Base-by-base conservation (phyloP, 1,140 invertebrate genomes). In the Saccostrea glomerata region DNA sequence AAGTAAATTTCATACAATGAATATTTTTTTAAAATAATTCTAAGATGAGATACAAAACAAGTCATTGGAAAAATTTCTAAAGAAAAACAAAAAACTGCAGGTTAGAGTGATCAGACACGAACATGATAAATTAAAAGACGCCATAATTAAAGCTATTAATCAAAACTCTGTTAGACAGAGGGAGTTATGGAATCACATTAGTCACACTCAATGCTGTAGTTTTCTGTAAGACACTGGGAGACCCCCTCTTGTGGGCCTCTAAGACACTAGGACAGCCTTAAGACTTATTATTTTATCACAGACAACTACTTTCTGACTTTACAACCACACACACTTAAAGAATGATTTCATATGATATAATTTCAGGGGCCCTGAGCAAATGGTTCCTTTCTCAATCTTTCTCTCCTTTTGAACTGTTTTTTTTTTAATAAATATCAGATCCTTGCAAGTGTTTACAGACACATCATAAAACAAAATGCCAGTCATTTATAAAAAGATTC, bases 211-310 rank as follows among this genome's bases (percentile, higher is more conserved):
- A 63, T 63, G 58, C 58, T 63, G 58, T 63, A 63, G 58, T 63
- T 63, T 20, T 63, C 17, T 63, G 58, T 63, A 63, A 63, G 58
- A 63, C 58, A 63, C 58, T 63, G 5, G 15, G 7, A 15, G 13
- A 4, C 13, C 70, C 70, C 66, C 15, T 77, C 11, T n/a, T 77
- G 23, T 11, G 70, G 30, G 70, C 25, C 70, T 77, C 70, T 77
- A 77, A 77, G 70, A 77, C 70, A 77, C 70, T 77, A 77, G 4
- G 25, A 30, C 70, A 77, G 70, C 70, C 70, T 77, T 15, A 6
- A 36, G 70, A 11, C 70, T 36, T 9, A 30, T 12, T 30, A 15
- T 77, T 0, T 77, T 77, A 77, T 77, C 70, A 77, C 70, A 77
- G 70, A 36, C 5, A 77, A 15, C 70, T 13, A 77, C 20, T 20